phyloP scores from a whole-genome alignment of 2,888 invertebrate species.

The Galeruca laticollis region DNA sequence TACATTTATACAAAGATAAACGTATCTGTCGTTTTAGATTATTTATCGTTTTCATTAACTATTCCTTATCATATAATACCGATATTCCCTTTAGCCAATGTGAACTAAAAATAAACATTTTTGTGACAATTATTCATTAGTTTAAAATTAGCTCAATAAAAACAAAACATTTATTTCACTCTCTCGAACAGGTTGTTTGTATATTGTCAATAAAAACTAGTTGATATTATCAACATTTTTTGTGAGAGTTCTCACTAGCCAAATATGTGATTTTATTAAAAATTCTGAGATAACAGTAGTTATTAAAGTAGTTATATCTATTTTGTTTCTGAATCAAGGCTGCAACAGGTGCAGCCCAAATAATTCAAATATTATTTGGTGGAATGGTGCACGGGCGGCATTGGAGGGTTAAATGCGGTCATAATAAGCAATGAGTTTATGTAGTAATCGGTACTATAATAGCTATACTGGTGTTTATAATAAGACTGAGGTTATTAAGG shows the following conservation, averaged over 20 bases:
- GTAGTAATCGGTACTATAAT: neutral
- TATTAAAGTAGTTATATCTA: conserved; percentile 24
- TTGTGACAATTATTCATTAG: conserved; percentile 45
- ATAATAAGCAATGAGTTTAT: neutral
- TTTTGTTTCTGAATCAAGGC: conserved; percentile 27
- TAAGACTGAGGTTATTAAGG: no score
- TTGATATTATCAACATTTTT: neutral
- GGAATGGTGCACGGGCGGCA: conserved; percentile 2
- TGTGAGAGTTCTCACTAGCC: neutral
- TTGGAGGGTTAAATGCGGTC: conserved; percentile 2
- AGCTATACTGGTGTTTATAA: neutral
- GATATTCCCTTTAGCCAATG: conserved; percentile 29
- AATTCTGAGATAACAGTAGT: conserved; percentile 20
- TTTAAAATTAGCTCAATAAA: conserved; percentile 44
- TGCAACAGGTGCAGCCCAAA: conserved; percentile 41
- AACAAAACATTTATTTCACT: conserved; percentile 45
- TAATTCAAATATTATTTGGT: conserved; percentile 18
- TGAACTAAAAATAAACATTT: conserved; percentile 47
- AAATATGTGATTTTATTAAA: conserved; percentile 14
- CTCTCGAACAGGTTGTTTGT: conserved; percentile 45
- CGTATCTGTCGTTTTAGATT: neutral
- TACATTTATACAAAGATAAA: conserved; percentile 4
- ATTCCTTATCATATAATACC: conserved; percentile 6
- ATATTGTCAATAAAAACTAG: conserved; percentile 9
- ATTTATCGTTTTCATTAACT: neutral